phyloP scores from a whole-genome alignment of 2,797 vertebrate genomes.

The Threskiornis aethiopicus region DNA sequence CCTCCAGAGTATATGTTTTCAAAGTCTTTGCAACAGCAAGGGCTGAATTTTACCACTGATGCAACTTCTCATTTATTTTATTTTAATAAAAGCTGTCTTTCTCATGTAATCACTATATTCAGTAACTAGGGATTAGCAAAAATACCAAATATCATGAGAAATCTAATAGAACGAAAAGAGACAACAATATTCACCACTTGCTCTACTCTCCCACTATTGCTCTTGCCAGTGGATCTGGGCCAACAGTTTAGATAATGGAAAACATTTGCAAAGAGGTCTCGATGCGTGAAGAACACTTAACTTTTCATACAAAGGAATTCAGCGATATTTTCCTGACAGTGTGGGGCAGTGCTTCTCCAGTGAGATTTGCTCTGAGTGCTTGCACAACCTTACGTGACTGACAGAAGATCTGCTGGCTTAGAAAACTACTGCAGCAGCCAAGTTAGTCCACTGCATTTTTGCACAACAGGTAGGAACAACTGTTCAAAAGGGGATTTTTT shows the following conservation, averaged over 20 bases:
- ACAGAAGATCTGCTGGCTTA: background rate
- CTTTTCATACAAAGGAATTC: background rate
- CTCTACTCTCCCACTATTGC: background rate
- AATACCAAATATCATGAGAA: background rate
- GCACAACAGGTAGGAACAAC: background rate
- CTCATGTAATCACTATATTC: background rate
- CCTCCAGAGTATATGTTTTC: background rate
- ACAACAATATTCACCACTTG: background rate
- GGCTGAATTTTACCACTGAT: background rate
- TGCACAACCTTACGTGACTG: background rate
- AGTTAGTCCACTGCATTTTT: background rate
- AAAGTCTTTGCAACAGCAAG: background rate
- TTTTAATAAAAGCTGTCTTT: background rate
- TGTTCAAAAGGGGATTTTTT: background rate
- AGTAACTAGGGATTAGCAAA: background rate
- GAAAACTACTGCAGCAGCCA: background rate
- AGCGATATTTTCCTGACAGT: conserved; percentile 9
- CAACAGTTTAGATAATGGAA: conserved; percentile 32
- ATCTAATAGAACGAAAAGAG: background rate
- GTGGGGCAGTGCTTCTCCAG: conserved; percentile 17
- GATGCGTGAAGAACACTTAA: background rate
- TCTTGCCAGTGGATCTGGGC: background rate
- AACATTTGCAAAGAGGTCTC: conserved; percentile 36
- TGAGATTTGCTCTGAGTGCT: background rate
- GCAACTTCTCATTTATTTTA: background rate